phyloP scores from a whole-genome alignment of 2,113 vertebrate species.

The Sterrhoptilus dennistouni region DNA sequence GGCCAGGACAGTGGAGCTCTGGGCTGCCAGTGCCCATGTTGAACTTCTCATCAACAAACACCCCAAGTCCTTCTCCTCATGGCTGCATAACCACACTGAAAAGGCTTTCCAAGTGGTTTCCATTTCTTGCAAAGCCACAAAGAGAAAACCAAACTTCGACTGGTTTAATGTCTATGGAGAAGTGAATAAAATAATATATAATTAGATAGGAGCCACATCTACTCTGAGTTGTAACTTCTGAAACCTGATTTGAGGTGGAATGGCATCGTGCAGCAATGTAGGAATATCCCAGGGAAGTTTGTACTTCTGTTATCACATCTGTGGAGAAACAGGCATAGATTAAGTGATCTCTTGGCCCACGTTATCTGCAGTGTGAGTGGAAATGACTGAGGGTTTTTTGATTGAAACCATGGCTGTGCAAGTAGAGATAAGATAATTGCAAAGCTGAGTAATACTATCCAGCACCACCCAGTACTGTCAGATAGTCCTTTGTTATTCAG shows the following conservation, averaged over 20 bases:
- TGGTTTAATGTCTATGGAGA: neutral
- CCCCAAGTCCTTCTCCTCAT: neutral
- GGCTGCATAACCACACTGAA: neutral
- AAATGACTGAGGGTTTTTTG: neutral
- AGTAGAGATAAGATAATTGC: constrained; percentile 18
- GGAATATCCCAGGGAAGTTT: neutral
- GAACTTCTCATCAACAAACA: neutral
- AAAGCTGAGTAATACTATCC: neutral
- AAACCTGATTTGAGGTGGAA: neutral
- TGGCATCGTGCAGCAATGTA: neutral
- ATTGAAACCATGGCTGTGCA: neutral
- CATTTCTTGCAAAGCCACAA: neutral
- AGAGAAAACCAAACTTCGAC: neutral
- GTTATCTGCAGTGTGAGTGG: neutral
- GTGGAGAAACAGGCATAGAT: neutral
- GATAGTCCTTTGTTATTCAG: neutral
- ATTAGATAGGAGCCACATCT: neutral
- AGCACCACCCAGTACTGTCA: neutral
- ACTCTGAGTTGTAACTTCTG: neutral
- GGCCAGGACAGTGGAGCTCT: neutral
- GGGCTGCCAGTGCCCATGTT: neutral
- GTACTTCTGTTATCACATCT: neutral
- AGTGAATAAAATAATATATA: neutral
- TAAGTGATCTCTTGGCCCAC: neutral
- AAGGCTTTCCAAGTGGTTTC: neutral